Conservation (phyloP, 2,888 invertebrate species). For the Orchesella flavescens region DNA sequence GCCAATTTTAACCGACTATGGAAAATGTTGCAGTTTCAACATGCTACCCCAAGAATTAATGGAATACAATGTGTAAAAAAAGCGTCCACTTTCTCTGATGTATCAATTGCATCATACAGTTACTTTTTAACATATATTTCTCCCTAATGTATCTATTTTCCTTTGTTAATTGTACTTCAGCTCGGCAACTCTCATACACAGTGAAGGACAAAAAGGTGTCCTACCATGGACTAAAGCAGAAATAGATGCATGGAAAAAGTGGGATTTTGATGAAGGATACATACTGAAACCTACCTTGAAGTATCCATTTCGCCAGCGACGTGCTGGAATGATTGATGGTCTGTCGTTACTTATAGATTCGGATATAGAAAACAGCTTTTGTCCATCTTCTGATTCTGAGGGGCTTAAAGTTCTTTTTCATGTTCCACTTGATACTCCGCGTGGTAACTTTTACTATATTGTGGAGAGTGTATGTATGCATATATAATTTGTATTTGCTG, state of each 20-base stretch:
- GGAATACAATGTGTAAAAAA: conserved; percentile 30
- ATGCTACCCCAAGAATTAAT: conserved; percentile 79
- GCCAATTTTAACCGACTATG: conserved; percentile 78
- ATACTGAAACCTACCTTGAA: conserved; percentile 13
- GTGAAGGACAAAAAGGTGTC: no score
- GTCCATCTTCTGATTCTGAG: conserved; percentile 63
- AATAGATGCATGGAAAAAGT: conserved; percentile 57
- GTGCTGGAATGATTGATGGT: conserved; percentile 54
- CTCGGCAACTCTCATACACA: no score
- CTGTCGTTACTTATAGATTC: conserved; percentile 63
- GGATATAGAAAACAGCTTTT: conserved; percentile 62
- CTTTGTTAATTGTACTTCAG: no score
- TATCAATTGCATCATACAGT: no score
- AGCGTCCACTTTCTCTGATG: no score
- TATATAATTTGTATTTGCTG: no score
- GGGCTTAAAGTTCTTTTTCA: conserved; percentile 60
- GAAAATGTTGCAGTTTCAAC: conserved; percentile 84
- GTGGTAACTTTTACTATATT: no score
- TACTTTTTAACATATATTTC: no score
- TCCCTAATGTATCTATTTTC: no score
- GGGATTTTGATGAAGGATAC: conserved; percentile 56
- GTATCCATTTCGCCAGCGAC: conserved; percentile 45
- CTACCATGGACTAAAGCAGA: conserved; percentile 40
- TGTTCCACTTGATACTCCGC: conserved; percentile 49
- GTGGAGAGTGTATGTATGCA: no score